Evolutionary conservation across 2,888 invertebrate species (phyloP).

Genomic region (Megamerina dolium): DNA sequence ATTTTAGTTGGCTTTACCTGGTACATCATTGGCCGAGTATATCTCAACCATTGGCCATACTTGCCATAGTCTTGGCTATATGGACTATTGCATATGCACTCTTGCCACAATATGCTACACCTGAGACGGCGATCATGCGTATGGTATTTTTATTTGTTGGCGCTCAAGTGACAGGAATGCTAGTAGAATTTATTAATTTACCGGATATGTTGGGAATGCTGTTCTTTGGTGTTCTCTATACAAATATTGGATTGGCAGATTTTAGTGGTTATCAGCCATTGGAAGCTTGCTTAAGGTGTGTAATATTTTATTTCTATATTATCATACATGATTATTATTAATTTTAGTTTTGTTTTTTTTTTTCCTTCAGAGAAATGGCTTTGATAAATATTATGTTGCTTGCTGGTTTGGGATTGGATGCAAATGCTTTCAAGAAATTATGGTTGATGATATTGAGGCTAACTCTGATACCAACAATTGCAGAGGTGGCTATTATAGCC

Average conservation of each 20-base stretch:
- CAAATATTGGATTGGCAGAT: constrained; percentile 51
- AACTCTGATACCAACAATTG: constrained; percentile 56
- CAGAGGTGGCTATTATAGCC: constrained; percentile 54
- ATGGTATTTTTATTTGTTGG: constrained; percentile 45
- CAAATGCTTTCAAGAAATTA: constrained; percentile 53
- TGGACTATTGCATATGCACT: constrained; percentile 48
- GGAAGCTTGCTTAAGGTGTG: constrained; percentile 52
- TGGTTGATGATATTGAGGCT: constrained; percentile 54
- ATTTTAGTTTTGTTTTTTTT: neutral
- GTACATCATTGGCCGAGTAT: constrained; percentile 38
- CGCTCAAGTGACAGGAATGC: constrained; percentile 42
- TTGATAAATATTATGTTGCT: constrained; percentile 60
- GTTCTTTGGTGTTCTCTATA: constrained; percentile 54
- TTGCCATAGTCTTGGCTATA: constrained; percentile 40
- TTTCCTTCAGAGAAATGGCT: constrained; percentile 54
- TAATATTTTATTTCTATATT: neutral
- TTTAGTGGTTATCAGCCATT: constrained; percentile 50
- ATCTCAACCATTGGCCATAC: constrained; percentile 43
- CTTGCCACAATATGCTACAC: constrained; percentile 39
- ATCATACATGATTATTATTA: neutral
- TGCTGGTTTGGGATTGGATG: constrained; percentile 61
- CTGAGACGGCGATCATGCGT: constrained; percentile 42
- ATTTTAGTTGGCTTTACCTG: constrained; percentile 46
- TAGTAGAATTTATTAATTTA: constrained; percentile 38
- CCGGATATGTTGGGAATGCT: constrained; percentile 61